A percentile compares a stretch with the other conserved stretches of the same genome.
These are phyloP conservation scores for Falco punctatus DNA, from an alignment of 2,113 vertebrate species.

Conservation along the genomic window DNA sequence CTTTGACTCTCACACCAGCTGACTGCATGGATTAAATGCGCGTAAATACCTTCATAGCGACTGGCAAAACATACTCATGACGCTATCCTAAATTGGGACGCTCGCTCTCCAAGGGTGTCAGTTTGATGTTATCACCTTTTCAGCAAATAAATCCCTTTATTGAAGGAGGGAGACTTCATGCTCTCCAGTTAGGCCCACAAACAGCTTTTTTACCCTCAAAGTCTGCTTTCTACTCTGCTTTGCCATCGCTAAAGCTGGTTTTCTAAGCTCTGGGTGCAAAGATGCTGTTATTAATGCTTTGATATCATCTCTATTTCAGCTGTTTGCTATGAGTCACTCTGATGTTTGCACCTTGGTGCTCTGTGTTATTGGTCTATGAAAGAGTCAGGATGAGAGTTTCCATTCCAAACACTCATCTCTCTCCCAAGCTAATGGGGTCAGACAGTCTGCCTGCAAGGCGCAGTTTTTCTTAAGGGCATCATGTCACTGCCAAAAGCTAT, in stretches of 20 bases:
- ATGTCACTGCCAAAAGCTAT: not conserved
- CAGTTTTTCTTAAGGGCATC: not conserved
- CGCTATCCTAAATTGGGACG: constrained; percentile 29
- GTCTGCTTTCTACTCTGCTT: not conserved
- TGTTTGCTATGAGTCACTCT: constrained; percentile 5
- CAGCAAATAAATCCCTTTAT: not conserved
- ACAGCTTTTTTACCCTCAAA: not conserved
- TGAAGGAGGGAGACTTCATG: not conserved
- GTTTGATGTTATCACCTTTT: constrained; percentile 44
- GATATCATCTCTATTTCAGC: constrained; percentile 9
- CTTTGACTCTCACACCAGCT: constrained; percentile 62
- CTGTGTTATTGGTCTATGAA: not conserved
- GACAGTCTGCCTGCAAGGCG: constrained; percentile 15
- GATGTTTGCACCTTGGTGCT: constrained; percentile 9
- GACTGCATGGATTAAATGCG: constrained; percentile 60
- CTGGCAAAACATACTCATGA: constrained; percentile 13
- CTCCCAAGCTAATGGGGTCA: constrained; percentile 31
- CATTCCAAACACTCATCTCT: constrained; percentile 33
- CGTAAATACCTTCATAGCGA: constrained; percentile 56
- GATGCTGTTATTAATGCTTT: not conserved
- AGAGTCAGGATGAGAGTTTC: not conserved
- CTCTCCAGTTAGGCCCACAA: not conserved
- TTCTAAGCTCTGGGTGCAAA: not conserved
- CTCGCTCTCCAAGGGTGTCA: not conserved
- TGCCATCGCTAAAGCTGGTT: not conserved